Evolutionary conservation across 2,888 invertebrate species (phyloP).

Genomic region (Slavum lentiscoides): DNA sequence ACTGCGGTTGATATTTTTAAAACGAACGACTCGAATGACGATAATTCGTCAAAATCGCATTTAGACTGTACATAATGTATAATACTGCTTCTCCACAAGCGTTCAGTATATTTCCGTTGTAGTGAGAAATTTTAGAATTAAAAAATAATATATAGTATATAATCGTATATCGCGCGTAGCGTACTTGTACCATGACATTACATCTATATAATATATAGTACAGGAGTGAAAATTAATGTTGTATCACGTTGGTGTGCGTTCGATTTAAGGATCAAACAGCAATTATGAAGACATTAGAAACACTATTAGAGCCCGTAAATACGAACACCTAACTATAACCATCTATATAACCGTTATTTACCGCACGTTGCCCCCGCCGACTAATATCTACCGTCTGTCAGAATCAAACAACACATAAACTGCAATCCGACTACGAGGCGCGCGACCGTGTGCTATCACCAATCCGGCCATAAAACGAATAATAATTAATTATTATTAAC

Average conservation of each 20-base stretch:
- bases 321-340: background rate
- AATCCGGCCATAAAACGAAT: background rate
- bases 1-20: too few species aligned
- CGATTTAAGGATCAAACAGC: background rate
- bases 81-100: background rate
- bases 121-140: background rate
- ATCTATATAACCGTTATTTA: background rate
- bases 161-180: too few species aligned
- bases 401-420: background rate
- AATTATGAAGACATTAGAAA: constrained; percentile 36
- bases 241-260: background rate
- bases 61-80: background rate
- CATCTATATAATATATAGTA: background rate
- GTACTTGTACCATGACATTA: too few species aligned
- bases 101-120: background rate
- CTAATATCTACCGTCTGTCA: background rate
- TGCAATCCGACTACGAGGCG: constrained; percentile 1
- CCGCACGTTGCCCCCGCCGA: background rate
- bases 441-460: too few species aligned
- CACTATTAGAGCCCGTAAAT: background rate
- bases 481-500: background rate
- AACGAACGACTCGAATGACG: background rate
- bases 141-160: background rate
- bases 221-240: background rate
- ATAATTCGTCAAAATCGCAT: constrained; percentile 16